phyloP scores from a whole-genome alignment of 2,113 vertebrate genomes.

The Paralichthys olivaceus region DNA sequence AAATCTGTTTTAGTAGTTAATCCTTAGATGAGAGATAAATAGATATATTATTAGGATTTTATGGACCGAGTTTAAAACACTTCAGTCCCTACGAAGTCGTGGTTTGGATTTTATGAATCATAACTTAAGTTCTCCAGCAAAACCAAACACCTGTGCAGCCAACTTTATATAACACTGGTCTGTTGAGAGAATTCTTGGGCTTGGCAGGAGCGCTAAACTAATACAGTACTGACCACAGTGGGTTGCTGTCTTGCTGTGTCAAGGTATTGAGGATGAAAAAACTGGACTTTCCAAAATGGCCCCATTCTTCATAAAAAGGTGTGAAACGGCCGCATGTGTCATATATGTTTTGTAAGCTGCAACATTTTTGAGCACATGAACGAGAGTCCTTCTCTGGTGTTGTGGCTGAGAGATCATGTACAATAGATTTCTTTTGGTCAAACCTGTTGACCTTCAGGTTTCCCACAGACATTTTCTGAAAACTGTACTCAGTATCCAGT shows the following conservation, averaged over 20 bases:
- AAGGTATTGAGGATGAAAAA: not conserved
- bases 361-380: not conserved
- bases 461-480: no score
- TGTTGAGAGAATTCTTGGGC: not conserved
- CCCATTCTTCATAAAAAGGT: not conserved
- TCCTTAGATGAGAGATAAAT: no score
- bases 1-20: not conserved
- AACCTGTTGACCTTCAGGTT: not conserved
- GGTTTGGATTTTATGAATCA: slow-evolving; percentile 6
- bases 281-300: not conserved
- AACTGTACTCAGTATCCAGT: no score
- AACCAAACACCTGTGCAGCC: slow-evolving; percentile 12
- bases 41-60: no score
- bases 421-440: not conserved
- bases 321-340: not conserved
- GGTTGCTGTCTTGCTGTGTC: not conserved
- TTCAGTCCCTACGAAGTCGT: not conserved
- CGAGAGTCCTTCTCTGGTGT: not conserved
- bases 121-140: not conserved
- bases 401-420: not conserved
- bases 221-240: not conserved
- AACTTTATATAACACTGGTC: not conserved
- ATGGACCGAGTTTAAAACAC: not conserved
- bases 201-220: not conserved
- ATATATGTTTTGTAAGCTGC: not conserved